These are phyloP conservation scores for Volucella bombylans DNA, from an alignment of 2,888 invertebrate species.

Conservation along the genomic window DNA sequence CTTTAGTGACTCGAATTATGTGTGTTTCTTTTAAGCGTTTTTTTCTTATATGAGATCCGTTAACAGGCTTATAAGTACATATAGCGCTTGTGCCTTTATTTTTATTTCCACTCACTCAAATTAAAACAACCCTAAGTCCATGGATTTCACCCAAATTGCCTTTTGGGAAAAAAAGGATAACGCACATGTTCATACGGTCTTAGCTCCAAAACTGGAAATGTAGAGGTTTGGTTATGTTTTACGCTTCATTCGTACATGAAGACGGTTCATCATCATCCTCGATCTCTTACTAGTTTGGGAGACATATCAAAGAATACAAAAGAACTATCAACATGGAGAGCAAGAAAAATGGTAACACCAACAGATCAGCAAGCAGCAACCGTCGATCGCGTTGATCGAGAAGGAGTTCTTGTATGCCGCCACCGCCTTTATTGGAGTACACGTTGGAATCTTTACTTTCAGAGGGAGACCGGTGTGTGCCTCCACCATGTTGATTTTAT, in stretches of 20 bases:
- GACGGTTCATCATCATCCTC: slow-evolving; percentile 60
- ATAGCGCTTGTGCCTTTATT: too few species aligned
- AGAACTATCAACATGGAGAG: slow-evolving; percentile 8
- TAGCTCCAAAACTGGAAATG: too few species aligned
- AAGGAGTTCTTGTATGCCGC: slow-evolving; percentile 50
- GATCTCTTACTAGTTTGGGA: slow-evolving; percentile 59
- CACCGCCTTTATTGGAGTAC: slow-evolving; percentile 54
- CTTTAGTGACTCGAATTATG: too few species aligned
- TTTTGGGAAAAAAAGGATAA: too few species aligned
- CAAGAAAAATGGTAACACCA: slow-evolving; percentile 50
- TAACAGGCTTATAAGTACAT: too few species aligned
- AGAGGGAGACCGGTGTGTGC: not conserved
- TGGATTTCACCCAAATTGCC: too few species aligned
- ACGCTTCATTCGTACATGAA: not conserved
- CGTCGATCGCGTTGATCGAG: slow-evolving; percentile 35
- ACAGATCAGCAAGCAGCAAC: slow-evolving; percentile 41
- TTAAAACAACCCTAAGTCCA: too few species aligned
- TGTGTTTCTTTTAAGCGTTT: too few species aligned
- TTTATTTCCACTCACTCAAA: too few species aligned
- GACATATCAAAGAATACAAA: slow-evolving; percentile 21
- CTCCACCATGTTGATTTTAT: slow-evolving; percentile 19
- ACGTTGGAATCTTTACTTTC: not conserved
- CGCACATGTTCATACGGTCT: too few species aligned
- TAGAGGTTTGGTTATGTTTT: too few species aligned
- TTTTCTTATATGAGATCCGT: too few species aligned